Percentiles rank a stretch among this genome's conserved stretches.
These are phyloP conservation scores for Achroia grisella DNA, from an alignment of 1,140 invertebrate genomes.

Conservation along the genomic window DNA sequence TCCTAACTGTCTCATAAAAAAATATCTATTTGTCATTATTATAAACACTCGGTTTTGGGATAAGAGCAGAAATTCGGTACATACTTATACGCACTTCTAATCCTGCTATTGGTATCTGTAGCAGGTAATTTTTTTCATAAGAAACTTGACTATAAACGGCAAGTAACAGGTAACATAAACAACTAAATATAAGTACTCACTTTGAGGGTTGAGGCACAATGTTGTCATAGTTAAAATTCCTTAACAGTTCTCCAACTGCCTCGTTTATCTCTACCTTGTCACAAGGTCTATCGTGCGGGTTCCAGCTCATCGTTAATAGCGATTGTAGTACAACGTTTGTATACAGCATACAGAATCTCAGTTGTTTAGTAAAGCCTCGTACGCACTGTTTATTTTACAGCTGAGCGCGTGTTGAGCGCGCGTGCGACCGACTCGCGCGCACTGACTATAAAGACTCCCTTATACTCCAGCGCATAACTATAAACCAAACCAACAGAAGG, in stretches of 20 bases:
- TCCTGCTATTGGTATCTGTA: no score
- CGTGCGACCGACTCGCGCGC: constrained; percentile 65
- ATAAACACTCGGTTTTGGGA: no score
- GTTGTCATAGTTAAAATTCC: constrained; percentile 59
- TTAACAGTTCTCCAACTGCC: constrained; percentile 54
- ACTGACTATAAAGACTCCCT: constrained; percentile 64
- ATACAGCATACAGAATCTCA: background rate
- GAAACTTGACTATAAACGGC: background rate
- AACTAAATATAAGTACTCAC: constrained; percentile 26
- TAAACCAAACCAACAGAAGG: constrained; percentile 45
- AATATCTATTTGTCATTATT: no score
- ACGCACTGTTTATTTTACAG: background rate
- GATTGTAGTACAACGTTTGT: background rate
- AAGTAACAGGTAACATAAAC: background rate
- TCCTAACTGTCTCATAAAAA: no score
- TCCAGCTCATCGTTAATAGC: constrained; percentile 49
- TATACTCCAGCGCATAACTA: constrained; percentile 51
- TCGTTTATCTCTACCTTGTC: constrained; percentile 59
- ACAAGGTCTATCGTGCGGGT: constrained; percentile 30
- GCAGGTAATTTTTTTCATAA: background rate
- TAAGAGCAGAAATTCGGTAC: no score
- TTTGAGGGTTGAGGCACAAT: constrained; percentile 54
- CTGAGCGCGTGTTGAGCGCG: constrained; percentile 22
- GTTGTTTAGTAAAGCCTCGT: no score
- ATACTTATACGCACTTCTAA: no score